Conservation (phyloP, 2,113 vertebrate genomes). For the Leptobrachium ailaonicum region DNA sequence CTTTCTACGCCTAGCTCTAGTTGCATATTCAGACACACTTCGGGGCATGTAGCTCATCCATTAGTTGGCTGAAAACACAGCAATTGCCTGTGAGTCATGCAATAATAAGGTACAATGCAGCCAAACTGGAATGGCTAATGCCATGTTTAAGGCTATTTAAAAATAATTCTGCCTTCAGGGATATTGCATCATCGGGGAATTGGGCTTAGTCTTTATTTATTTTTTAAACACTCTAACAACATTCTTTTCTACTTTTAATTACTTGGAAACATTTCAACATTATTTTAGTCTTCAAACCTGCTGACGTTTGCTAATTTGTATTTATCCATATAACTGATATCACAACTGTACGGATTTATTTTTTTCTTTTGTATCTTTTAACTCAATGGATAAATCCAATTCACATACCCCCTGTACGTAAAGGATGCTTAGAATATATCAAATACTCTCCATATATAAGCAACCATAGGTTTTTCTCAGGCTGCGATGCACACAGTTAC, state of each 20-base stretch:
- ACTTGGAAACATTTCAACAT: slow-evolving; percentile 44
- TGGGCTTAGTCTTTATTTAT: not conserved
- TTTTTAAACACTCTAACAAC: slow-evolving; percentile 54
- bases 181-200: slow-evolving; percentile 47
- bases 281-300: slow-evolving; percentile 2
- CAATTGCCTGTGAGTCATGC: slow-evolving; percentile 18
- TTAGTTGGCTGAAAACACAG: fast-evolving
- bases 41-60: slow-evolving; percentile 38
- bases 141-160: slow-evolving; percentile 19
- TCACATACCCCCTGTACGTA: not conserved
- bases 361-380: not conserved
- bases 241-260: slow-evolving; percentile 50
- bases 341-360: not conserved
- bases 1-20: not conserved
- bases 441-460: not conserved
- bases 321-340: not conserved
- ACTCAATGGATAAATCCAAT: not conserved
- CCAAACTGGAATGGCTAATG: slow-evolving; percentile 5
- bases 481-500: not conserved
- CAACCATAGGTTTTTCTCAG: not conserved
- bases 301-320: not conserved
- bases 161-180: slow-evolving; percentile 33
- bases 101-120: not conserved
- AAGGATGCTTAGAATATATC: not conserved
- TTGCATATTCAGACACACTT: slow-evolving; percentile 29